phyloP scores from a whole-genome alignment of 2,888 invertebrate species.

The Dexiosoma caninum region DNA sequence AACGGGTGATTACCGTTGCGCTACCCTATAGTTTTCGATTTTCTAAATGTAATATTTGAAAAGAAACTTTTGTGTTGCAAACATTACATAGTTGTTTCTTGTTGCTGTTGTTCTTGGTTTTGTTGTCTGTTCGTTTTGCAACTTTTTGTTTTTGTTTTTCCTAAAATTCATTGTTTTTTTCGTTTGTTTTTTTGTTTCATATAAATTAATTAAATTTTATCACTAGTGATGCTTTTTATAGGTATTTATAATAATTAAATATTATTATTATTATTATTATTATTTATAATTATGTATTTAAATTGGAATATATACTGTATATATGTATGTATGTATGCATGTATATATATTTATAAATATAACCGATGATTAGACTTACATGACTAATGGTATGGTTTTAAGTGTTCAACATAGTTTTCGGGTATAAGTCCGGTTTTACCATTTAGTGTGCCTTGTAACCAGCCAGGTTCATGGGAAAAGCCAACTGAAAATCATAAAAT shows the following conservation, averaged over 20 bases:
- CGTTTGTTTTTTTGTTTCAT: not conserved
- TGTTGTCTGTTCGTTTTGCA: not conserved
- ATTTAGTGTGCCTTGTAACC: slow-evolving; percentile 96
- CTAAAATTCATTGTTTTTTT: slow-evolving; percentile 52
- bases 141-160: too few relatives aligned
- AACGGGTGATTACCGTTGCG: too few relatives aligned
- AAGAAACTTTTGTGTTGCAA: slow-evolving; percentile 33
- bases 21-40: not conserved
- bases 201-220: slow-evolving; percentile 41
- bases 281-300: too few relatives aligned
- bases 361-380: slow-evolving; percentile 58
- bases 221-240: slow-evolving; percentile 35
- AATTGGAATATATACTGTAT: not conserved
- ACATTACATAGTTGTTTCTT: slow-evolving; percentile 59
- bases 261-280: not conserved
- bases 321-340: slow-evolving; percentile 39
- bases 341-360: slow-evolving; percentile 35
- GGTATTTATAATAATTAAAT: slow-evolving; percentile 22
- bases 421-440: slow-evolving; percentile 96
- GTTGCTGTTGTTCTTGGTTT: slow-evolving; percentile 16
- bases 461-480: slow-evolving; percentile 95
- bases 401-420: slow-evolving; percentile 94
- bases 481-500: slow-evolving; percentile 81
- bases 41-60: not conserved
- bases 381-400: slow-evolving; percentile 74